Base-by-base conservation (phyloP, 2,797 vertebrate species). In the Hylomyscus alleni region DNA sequence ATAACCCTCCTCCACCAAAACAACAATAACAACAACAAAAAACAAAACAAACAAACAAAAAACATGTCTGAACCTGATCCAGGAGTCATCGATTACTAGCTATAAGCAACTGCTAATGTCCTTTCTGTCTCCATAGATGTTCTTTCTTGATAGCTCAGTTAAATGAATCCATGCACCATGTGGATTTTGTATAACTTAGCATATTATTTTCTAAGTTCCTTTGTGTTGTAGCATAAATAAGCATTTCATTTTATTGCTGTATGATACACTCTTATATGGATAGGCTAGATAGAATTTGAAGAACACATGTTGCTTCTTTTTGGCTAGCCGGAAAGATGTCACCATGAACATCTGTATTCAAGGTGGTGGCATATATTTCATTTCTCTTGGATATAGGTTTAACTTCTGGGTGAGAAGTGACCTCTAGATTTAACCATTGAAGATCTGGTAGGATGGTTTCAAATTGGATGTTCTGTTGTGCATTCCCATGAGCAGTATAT, bases 81-180 rank as follows among this genome's bases (percentile, higher is more conserved):
- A 69, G 31, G 62, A 50, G 44, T 85, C 62, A 67, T 52, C 69
- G 44, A 52, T 52, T 69, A 10, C 3, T 86, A 91, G 40, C 11
- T 24, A 47, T 11, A 62, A 65, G 60, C 22, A 82, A 34, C 82
- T 50, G 11, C 52, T 7, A 3, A 19, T 81, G 37, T 62, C 15
- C 13, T 80, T 60, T 83, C 52, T 90, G 17, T 52, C n/a, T 80
- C 47, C 77, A 26, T n/a, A 72, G n/a, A 88, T 87, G 90, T 83
- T 29, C 47, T 34, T 12, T 85, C 56, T 60, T 86, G 26, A 15
- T 54, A 44, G 15, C 82, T 89, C 17, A 24, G 24, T 11, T 77
- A 29, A 87, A 26, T 83, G 62, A 44, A 87, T 34, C 47, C 14
- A 11, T 77, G 19, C 1, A 37, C 0, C 7, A 1, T 29, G 9